Base-by-base conservation (phyloP, 2,113 vertebrate species). In the Oreochromis aureus region DNA sequence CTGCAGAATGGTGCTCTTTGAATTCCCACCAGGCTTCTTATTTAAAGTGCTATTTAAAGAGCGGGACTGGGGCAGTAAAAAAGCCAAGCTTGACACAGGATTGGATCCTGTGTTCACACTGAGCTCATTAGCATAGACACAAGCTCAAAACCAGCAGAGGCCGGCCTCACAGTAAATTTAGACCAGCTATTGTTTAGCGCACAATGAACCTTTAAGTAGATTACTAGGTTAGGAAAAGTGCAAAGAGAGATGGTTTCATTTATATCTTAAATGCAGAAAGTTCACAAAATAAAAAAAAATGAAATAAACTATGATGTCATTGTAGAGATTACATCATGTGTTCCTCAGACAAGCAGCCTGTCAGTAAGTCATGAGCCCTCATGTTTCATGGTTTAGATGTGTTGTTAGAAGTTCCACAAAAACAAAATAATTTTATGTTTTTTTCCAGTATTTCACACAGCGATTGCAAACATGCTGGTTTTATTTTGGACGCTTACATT, bases 1-100 rank as follows among this genome's bases (percentile, higher is more conserved):
- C n/a, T 83, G 73, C 83, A 22, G 46, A 66, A 55, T 16, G 58
- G 8, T 58, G 59, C 85, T 63, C 18, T 86, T 84, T 66, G 76
- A 81, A 76, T 82, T 79, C 80, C 59, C 66, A 76, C 55, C 58
- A 51, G 86, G 44, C 86, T 22, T 2, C 34, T 66, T 78, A 53
- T 78, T 78, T 78, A 78, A 78, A 16, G 3, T 10, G 63, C 78
- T 80, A 80, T 87, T 63, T 87, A 91, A 88, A 88, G 53, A 80
- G 34, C 24, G 19, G 82, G 92, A 89, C 87, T 85, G 88, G 34
- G 27, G 27, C 16, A 36, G 63, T 69, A 1, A 19, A 73, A 78
- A 53, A 73, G 34, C 7, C 32, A 19, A 86, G 69, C 54, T 51
- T 59, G n/a, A 73, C 85, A 55, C 32, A 16, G 88, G 81, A 87